Conservation (phyloP, 1,140 invertebrate species). For the Hyposmocoma kahamanoa region DNA sequence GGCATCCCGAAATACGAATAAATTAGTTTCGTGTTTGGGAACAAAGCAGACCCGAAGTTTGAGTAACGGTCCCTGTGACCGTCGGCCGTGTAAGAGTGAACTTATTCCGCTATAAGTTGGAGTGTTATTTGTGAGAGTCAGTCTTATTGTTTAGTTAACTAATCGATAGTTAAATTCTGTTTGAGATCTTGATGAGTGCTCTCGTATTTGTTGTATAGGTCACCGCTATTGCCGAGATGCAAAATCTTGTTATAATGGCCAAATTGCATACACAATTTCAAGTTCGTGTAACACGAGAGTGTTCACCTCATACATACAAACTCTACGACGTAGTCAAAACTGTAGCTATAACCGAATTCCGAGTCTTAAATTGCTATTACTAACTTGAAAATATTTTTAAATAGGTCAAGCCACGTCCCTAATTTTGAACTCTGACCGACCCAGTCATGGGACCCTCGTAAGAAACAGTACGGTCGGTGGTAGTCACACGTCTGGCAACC, state of each 20-base stretch:
- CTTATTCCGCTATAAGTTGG: conserved; percentile 42
- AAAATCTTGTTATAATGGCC: no score
- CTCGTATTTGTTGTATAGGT: neutral
- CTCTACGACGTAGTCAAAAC: no score
- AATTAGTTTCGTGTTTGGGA: conserved; percentile 70
- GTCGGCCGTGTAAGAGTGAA: conserved; percentile 50
- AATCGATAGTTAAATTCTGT: conserved; percentile 21
- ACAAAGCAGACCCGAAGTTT: conserved; percentile 58
- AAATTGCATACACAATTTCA: no score
- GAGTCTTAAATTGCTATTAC: no score
- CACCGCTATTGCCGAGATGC: neutral
- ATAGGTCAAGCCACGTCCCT: neutral
- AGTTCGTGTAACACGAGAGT: no score
- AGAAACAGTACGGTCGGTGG: neutral
- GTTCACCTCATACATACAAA: no score
- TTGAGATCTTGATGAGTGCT: conserved; percentile 11
- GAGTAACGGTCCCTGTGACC: conserved; percentile 63
- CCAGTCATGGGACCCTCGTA: conserved; percentile 5
- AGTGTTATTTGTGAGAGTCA: conserved; percentile 30
- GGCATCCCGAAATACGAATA: conserved; percentile 62
- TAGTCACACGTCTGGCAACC: neutral
- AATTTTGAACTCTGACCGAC: conserved; percentile 1
- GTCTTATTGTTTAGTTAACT: conserved; percentile 33
- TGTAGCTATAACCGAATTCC: no score
- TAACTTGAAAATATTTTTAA: neutral